phyloP scores from a whole-genome alignment of 2,888 invertebrate genomes.

The Phoenoteleia sp. region DNA sequence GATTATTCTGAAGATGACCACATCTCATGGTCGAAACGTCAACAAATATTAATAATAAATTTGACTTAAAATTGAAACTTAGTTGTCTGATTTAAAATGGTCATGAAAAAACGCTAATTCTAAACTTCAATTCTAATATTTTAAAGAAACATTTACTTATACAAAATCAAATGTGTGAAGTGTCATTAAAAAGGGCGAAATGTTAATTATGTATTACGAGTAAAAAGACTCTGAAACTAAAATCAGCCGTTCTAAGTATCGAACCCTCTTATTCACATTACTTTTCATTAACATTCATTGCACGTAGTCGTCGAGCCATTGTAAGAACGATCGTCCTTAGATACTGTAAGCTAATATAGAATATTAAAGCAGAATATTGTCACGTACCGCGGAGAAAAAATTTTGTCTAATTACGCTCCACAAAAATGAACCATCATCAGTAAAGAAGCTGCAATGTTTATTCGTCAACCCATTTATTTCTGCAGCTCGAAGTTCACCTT shows the following conservation, averaged over 20 bases:
- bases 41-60: no score
- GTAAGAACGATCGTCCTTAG: constrained; percentile 53
- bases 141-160: no score
- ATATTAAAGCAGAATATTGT: constrained; percentile 55
- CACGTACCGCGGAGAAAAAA: constrained; percentile 42
- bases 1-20: no score
- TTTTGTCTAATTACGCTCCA: constrained; percentile 32
- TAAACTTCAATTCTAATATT: no score
- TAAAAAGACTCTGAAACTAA: constrained; percentile 20
- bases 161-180: no score
- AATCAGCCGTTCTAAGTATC: constrained; percentile 12
- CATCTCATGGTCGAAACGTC: no score
- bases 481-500: no score
- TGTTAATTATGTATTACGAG: constrained; percentile 21
- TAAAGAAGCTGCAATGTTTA: constrained; percentile 21
- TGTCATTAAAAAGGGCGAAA: constrained; percentile 1
- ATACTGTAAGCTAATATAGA: constrained; percentile 55
- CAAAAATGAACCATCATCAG: constrained; percentile 33
- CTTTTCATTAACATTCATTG: constrained; percentile 51
- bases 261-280: constrained; percentile 38
- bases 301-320: constrained; percentile 46
- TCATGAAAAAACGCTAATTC: not conserved
- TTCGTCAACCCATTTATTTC: constrained; percentile 11
- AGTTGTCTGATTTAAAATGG: no score
- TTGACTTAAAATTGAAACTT: no score